Evolutionary conservation across 2,113 vertebrate genomes (phyloP), one percentile per base, ranked within the genome.

Genomic region (Prinia subflava): DNA sequence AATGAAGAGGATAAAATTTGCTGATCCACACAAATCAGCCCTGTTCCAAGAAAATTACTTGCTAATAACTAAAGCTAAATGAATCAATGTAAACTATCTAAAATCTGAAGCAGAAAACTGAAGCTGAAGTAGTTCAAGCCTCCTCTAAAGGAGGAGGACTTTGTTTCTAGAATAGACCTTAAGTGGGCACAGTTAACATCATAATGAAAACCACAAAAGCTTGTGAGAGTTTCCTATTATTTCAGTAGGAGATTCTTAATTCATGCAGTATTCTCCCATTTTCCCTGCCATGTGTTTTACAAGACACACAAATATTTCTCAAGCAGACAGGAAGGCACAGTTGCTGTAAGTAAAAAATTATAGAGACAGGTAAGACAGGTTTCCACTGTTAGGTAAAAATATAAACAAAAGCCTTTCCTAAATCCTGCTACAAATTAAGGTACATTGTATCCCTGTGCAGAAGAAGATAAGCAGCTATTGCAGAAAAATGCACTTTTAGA

Each of bases 1-100:
- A 94, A 94, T 69, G 49, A 92, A 91, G 63, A 76, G n/a, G 86
- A 79, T 44, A 82, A 75, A 76, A 87, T 28, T 46, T 94, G 65
- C 63, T 84, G 89, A 33, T 69, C 23, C 46, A 73, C 35, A 91
- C 65, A 80, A 95, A 87, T 57, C 35, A 73, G 62, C 6, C 42
- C 49, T 6, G 6, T 83, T 91, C 50, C 57, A 82, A 83, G 62
- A 83, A 89, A 91, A 79, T 46, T 18, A 57, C 70, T 90, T 83
- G 70, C n/a, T 85, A 92, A 85, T 78, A 85, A 73, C 6, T 76
- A 79, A 78, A 95, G 49, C 60, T 94, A 41, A 79, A 79, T 31
- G 67, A 92, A 85, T 59, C 35, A 63, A 50, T 27, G 47, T 49
- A 85, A 94, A 90, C 33, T 21, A 69, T 49, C 53, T 87, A 83